phyloP scores from a whole-genome alignment of 2,888 invertebrate species.

The Machimus rusticus region DNA sequence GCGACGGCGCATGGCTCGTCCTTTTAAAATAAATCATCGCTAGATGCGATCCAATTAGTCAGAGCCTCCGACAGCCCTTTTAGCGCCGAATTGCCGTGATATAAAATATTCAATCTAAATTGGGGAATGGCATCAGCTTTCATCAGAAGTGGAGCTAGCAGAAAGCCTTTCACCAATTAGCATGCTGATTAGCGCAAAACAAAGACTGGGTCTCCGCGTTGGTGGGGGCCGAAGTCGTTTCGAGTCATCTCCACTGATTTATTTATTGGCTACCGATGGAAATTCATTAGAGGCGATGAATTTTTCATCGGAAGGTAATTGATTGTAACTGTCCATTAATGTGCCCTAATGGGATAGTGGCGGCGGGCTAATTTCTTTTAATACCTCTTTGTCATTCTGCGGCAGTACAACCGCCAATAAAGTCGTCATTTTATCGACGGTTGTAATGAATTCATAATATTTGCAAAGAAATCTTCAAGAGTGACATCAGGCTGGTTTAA shows the following conservation, averaged over 20 bases:
- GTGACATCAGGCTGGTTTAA: neutral
- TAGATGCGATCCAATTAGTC: neutral
- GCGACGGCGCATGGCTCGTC: neutral
- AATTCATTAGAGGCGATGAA: constrained; percentile 1
- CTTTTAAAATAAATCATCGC: neutral
- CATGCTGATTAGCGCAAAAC: neutral
- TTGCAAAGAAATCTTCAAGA: neutral
- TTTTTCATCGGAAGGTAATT: constrained; percentile 6
- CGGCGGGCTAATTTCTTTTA: neutral
- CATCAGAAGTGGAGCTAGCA: neutral
- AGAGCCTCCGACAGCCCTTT: neutral
- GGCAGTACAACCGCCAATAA: neutral
- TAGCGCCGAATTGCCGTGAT: neutral
- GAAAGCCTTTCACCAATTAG: neutral
- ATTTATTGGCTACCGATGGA: neutral
- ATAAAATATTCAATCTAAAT: neutral
- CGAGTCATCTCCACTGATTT: neutral
- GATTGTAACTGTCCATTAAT: neutral
- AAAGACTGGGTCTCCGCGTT: neutral
- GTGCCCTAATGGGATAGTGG: neutral
- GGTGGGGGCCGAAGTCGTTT: neutral
- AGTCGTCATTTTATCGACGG: neutral
- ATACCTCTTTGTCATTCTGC: neutral
- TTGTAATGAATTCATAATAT: neutral
- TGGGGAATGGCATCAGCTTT: neutral